Evolutionary conservation across 2,888 invertebrate genomes (phyloP).

Genomic region (Lottia gigantea): DNA sequence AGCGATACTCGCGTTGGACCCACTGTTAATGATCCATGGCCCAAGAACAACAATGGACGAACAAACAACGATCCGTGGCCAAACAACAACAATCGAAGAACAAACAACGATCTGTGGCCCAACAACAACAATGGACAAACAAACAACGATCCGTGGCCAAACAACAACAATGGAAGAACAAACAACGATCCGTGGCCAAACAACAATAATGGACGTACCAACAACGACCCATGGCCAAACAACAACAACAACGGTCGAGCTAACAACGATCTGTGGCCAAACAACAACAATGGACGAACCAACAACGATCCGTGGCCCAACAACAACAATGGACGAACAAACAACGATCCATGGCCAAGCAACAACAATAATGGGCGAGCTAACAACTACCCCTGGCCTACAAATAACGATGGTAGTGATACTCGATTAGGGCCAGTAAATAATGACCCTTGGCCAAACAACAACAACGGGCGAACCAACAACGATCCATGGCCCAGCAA

Average conservation of each 20-base stretch:
- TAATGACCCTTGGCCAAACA: background rate
- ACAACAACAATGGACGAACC: background rate
- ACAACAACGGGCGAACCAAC: background rate
- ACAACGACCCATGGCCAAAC: background rate
- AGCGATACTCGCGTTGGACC: no score
- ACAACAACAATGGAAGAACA: background rate
- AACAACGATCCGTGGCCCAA: background rate
- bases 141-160: background rate
- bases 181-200: background rate
- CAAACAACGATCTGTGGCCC: background rate
- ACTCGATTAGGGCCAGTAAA: background rate
- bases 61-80: background rate
- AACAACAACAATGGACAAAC: background rate
- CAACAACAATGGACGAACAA: background rate
- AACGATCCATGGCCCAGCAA: slow-evolving; percentile 7
- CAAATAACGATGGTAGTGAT: background rate
- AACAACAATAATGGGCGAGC: background rate
- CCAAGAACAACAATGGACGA: background rate
- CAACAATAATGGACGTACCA: background rate
- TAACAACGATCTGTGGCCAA: background rate
- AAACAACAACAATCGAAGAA: background rate
- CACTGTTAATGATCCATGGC: no score
- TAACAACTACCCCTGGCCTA: background rate
- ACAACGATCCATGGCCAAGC: background rate
- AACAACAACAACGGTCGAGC: background rate